Evolutionary conservation across 2,113 vertebrate genomes (phyloP).

Genomic region (Eulacestoma nigropectus): DNA sequence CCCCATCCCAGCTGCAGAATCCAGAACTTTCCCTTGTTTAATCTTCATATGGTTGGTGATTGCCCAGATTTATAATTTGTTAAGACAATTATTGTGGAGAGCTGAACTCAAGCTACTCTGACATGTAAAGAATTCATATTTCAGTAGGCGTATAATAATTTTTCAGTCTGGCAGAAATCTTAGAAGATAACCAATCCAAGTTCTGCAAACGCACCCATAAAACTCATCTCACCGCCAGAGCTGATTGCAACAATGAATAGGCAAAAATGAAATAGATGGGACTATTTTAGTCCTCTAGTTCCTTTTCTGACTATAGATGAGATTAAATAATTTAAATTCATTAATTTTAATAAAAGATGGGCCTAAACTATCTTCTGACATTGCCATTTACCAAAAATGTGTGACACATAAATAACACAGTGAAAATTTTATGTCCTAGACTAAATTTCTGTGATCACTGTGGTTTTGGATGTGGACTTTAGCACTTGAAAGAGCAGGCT

Average conservation of each 20-base stretch:
- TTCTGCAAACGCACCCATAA: neutral
- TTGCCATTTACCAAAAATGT: neutral
- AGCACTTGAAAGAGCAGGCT: neutral
- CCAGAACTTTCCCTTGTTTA: neutral
- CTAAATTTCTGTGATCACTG: neutral
- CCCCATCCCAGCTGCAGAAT: neutral
- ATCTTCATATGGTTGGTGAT: neutral
- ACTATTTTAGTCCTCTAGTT: neutral
- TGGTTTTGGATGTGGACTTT: neutral
- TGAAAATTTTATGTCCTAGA: neutral
- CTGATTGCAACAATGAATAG: rapidly evolving
- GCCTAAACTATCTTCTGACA: neutral
- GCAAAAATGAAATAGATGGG: neutral
- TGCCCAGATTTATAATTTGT: neutral
- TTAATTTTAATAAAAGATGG: neutral
- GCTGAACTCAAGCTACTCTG: neutral
- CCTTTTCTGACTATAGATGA: neutral
- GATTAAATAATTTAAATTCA: neutral
- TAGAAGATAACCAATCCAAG: neutral
- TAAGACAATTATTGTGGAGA: neutral
- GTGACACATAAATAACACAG: rapidly evolving
- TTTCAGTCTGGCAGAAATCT: neutral
- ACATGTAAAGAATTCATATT: neutral
- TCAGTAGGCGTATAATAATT: neutral
- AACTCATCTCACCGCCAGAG: neutral